Evolutionary conservation across 2,888 invertebrate species (phyloP).

Genomic region (Macroteleia sp.): DNA sequence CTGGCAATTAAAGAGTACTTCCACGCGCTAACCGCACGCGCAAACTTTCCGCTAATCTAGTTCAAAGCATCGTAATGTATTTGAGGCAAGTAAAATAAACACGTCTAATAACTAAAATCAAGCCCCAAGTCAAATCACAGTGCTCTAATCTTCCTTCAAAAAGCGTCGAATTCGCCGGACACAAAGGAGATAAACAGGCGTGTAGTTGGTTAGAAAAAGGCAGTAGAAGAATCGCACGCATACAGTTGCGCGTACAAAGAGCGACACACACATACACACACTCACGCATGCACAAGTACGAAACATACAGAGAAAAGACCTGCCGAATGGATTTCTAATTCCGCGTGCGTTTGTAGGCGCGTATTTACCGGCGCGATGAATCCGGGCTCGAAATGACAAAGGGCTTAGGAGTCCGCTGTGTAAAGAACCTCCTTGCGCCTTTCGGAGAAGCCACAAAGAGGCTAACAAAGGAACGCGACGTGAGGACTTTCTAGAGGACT

Average conservation of each 20-base stretch:
- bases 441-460: constrained; percentile 65
- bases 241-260: neutral
- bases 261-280: neutral
- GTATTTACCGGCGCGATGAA: constrained; percentile 48
- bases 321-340: constrained; percentile 51
- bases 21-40: too few relatives aligned
- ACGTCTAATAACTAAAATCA: constrained; percentile 31
- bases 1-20: too few relatives aligned
- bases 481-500: constrained; percentile 54
- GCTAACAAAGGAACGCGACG: constrained; percentile 68
- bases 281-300: neutral
- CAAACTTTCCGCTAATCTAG: too few relatives aligned
- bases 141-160: constrained; percentile 25
- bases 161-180: constrained; percentile 11
- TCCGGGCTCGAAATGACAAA: constrained; percentile 50
- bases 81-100: constrained; percentile 12
- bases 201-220: constrained; percentile 19
- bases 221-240: neutral
- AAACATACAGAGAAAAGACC: neutral
- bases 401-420: constrained; percentile 17
- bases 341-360: constrained; percentile 45
- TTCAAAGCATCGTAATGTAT: neutral
- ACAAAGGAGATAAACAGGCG: constrained; percentile 35
- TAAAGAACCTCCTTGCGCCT: constrained; percentile 52
- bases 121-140: constrained; percentile 20